Evolutionary conservation across 2,888 invertebrate genomes (phyloP).

Genomic region (Fragum fragum): DNA sequence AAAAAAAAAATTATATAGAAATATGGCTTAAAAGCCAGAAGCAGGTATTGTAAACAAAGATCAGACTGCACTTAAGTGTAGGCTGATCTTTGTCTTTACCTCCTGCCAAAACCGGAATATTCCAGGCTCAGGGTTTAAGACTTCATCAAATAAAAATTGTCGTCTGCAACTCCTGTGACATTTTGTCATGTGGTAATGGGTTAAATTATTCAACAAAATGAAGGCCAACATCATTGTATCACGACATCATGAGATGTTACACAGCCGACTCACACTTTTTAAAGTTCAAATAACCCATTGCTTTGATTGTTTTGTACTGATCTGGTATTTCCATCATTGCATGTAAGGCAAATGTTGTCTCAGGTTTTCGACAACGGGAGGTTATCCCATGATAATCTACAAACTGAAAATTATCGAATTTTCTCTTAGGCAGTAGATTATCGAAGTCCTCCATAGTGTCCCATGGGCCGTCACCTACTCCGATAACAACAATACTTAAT

Average conservation of each 20-base stretch:
- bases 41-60: too few species aligned
- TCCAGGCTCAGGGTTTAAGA: too few species aligned
- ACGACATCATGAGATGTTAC: neutral
- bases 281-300: slow-evolving; percentile 80
- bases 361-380: slow-evolving; percentile 80
- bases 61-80: too few species aligned
- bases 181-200: neutral
- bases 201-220: neutral
- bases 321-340: slow-evolving; percentile 88
- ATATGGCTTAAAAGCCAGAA: too few species aligned
- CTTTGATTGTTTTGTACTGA: slow-evolving; percentile 86
- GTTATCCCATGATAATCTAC: slow-evolving; percentile 87
- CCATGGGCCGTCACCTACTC: slow-evolving; percentile 89
- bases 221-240: neutral
- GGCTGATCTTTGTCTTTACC: too few species aligned
- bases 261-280: slow-evolving; percentile 37
- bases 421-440: slow-evolving; percentile 87
- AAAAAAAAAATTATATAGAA: too few species aligned
- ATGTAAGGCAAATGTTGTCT: slow-evolving; percentile 87
- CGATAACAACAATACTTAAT: slow-evolving; percentile 88
- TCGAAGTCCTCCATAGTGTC: slow-evolving; percentile 88
- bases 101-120: too few species aligned
- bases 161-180: too few species aligned
- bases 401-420: slow-evolving; percentile 89
- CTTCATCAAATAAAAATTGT: too few species aligned